phyloP scores from a whole-genome alignment of 2,888 invertebrate genomes.

The Itoplectis maculator region DNA sequence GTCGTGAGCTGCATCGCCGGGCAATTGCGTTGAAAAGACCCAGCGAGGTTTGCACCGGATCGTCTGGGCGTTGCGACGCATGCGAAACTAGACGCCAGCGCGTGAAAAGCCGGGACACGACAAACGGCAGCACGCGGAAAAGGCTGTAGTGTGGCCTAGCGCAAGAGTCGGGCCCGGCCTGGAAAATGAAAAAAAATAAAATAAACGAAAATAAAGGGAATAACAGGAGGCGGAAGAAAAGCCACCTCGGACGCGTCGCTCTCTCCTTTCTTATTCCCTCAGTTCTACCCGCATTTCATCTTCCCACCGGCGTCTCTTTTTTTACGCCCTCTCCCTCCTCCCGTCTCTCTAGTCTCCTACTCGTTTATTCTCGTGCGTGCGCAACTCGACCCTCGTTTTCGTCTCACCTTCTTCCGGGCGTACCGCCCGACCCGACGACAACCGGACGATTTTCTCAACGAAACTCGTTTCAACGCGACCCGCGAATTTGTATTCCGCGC shows the following conservation, averaged over 20 bases:
- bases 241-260: constrained; percentile 3
- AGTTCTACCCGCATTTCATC: constrained; percentile 3
- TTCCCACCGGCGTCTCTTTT: constrained; percentile 18
- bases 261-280: constrained; percentile 17
- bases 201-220: background rate
- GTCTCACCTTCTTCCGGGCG: constrained; percentile 22
- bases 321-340: constrained; percentile 37
- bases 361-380: constrained; percentile 45
- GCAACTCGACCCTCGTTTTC: constrained; percentile 3
- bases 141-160: background rate
- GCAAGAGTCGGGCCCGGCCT: no score
- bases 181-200: background rate
- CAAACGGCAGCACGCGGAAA: background rate
- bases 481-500: constrained; percentile 62
- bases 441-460: constrained; percentile 74
- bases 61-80: constrained; percentile 22
- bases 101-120: background rate
- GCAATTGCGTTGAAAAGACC: constrained; percentile 24
- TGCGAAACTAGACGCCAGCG: constrained; percentile 7
- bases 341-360: no score
- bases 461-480: constrained; percentile 72
- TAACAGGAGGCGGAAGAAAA: background rate
- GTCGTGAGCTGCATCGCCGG: background rate
- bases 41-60: constrained; percentile 29
- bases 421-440: constrained; percentile 55